These are phyloP conservation scores for Vidua macroura DNA, from an alignment of 2,113 vertebrate species.

Conservation along the genomic window DNA sequence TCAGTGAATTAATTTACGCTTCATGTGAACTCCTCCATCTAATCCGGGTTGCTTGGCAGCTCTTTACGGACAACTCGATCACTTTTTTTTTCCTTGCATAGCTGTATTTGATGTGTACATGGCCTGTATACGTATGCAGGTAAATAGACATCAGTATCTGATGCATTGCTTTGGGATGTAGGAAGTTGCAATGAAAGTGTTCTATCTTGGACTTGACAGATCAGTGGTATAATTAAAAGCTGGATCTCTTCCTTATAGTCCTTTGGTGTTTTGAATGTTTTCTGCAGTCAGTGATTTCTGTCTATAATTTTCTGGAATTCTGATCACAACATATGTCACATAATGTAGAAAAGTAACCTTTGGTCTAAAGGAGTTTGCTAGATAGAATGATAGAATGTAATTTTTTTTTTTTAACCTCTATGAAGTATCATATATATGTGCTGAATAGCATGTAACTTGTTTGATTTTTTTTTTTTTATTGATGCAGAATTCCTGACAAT, in stretches of 20 bases:
- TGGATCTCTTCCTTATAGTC: background rate
- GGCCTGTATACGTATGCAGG: rapidly evolving
- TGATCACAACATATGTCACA: rapidly evolving
- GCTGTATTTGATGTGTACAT: background rate
- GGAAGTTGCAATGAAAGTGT: background rate
- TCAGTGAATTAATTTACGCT: background rate
- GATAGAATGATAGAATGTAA: background rate
- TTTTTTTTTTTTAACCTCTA: background rate
- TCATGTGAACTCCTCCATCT: background rate
- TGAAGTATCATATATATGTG: background rate
- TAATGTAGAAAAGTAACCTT: background rate
- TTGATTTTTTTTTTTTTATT: background rate
- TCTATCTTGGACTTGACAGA: background rate
- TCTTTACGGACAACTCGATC: background rate
- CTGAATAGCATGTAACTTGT: background rate
- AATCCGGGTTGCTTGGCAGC: background rate
- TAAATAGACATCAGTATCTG: background rate
- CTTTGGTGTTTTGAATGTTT: background rate
- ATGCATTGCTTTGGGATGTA: background rate
- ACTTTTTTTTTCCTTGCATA: rapidly evolving
- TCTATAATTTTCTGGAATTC: background rate
- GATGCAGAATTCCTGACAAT: background rate
- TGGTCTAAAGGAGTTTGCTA: background rate
- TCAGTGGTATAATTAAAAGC: background rate
- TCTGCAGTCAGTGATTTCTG: background rate